Conservation (phyloP, 2,888 invertebrate species). For the Lobophora halterata region DNA sequence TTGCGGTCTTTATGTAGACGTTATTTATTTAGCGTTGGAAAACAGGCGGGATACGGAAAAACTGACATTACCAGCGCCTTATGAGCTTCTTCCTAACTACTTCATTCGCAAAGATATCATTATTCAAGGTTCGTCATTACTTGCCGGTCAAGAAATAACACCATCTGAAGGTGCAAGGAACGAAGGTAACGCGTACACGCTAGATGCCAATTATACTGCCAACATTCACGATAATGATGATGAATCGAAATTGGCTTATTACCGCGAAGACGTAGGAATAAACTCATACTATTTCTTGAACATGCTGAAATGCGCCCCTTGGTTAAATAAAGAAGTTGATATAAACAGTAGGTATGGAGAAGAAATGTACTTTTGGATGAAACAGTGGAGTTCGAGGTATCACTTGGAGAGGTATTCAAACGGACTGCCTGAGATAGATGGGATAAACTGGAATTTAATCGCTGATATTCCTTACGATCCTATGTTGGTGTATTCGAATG, state of each 20-base stretch:
- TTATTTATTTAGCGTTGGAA: constrained; percentile 79
- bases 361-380: constrained; percentile 82
- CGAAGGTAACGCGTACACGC: constrained; percentile 61
- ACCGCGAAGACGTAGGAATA: constrained; percentile 86
- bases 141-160: constrained; percentile 49
- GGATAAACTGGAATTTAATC: constrained; percentile 73
- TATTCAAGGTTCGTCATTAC: constrained; percentile 58
- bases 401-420: constrained; percentile 86
- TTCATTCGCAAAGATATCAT: constrained; percentile 83
- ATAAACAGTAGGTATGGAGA: constrained; percentile 80
- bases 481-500: constrained; percentile 82
- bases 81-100: constrained; percentile 84
- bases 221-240: constrained; percentile 61
- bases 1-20: constrained; percentile 83
- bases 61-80: constrained; percentile 82
- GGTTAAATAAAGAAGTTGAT: constrained; percentile 65
- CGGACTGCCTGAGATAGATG: constrained; percentile 79
- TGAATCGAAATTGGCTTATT: constrained; percentile 84
- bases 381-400: constrained; percentile 85
- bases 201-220: constrained; percentile 65
- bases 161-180: constrained; percentile 47
- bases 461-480: constrained; percentile 80
- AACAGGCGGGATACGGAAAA: constrained; percentile 81
- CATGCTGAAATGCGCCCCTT: constrained; percentile 78
- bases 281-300: constrained; percentile 83